Base-by-base conservation (phyloP, 2,113 vertebrate genomes). In the Phycodurus eques region DNA sequence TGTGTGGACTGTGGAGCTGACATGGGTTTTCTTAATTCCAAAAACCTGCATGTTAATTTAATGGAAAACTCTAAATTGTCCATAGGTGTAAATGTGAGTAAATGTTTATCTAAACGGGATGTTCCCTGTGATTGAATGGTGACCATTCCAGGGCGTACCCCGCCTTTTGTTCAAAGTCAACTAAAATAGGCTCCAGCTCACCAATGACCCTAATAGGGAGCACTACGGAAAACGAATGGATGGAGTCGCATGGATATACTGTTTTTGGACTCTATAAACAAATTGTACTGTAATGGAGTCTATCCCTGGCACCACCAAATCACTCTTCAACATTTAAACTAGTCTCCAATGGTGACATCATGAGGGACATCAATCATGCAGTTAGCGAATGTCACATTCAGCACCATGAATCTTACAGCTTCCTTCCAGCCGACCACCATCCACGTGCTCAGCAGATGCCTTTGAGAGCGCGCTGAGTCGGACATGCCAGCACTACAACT, bases 391-490 rank as follows among this genome's bases (percentile, higher is more conserved):
- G 59, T 61, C 59, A 61, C 59, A 61, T 61, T 14, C 59, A 61
- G 59, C 59, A 14, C 59, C 59, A 39, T 61, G 31, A 61, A 61
- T 61, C 59, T 61, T 61, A 35, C 59, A 61, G 27, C 59, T 17
- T 31, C 31, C 59, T 61, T 31, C 31, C 59, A 17, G 59, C 59
- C 59, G 59, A 61, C 59, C 31, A 61, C 33, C 59, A 35, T 61
- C 59, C 59, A 61, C 59, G 31, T 61, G 59, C 59, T 61, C 14
- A 35, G 59, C 59, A 61, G 59, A 61, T 61, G 59, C 59, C 59
- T 61, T 17, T 35, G 31, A 61, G 59, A 59, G 22, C 11, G 22
- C 56, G 27, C 56, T 4, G 56, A 61, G 59, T 61, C 59, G 14
- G 31, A 19, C 59, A 35, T 61, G 59, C 59, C 59, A 61, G 31